Conservation (phyloP, 2,113 vertebrate genomes). For the Lota lota region DNA sequence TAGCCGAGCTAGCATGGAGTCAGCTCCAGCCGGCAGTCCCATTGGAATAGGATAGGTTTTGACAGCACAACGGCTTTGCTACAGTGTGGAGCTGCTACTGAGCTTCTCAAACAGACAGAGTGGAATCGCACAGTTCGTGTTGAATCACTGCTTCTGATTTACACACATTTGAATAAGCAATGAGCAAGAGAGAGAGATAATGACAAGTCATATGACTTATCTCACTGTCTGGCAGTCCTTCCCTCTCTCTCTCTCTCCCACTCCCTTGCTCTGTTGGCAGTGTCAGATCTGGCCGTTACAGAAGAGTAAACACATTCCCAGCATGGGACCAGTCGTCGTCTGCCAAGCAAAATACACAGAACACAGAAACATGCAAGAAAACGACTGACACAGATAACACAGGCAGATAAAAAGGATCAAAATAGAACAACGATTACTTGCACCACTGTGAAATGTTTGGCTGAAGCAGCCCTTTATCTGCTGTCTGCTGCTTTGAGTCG, state of each 20-base stretch:
- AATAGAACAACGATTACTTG: too few relatives aligned
- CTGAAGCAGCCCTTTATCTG: too few relatives aligned
- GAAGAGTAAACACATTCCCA: slow-evolving; percentile 58
- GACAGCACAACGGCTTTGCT: slow-evolving; percentile 38
- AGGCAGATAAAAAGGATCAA: too few relatives aligned
- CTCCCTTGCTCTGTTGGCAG: slow-evolving; percentile 23
- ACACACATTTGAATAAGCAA: slow-evolving; percentile 8
- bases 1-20: slow-evolving; percentile 40
- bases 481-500: too few relatives aligned
- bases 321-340: slow-evolving; percentile 29
- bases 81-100: slow-evolving; percentile 20
- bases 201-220: slow-evolving; percentile 15
- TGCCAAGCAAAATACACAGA: slow-evolving; percentile 53
- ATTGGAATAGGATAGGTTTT: slow-evolving; percentile 35
- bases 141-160: not conserved
- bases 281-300: slow-evolving; percentile 40
- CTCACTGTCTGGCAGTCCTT: slow-evolving; percentile 23
- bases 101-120: not conserved
- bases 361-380: slow-evolving; percentile 1
- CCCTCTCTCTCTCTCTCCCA: slow-evolving; percentile 4
- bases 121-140: slow-evolving; percentile 4
- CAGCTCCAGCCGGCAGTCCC: slow-evolving; percentile 30
- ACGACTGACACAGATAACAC: too few relatives aligned
- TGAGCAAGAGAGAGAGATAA: not conserved
- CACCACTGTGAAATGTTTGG: too few relatives aligned